Base-by-base conservation (phyloP, 2,797 vertebrate genomes). In the Selene dorsalis region DNA sequence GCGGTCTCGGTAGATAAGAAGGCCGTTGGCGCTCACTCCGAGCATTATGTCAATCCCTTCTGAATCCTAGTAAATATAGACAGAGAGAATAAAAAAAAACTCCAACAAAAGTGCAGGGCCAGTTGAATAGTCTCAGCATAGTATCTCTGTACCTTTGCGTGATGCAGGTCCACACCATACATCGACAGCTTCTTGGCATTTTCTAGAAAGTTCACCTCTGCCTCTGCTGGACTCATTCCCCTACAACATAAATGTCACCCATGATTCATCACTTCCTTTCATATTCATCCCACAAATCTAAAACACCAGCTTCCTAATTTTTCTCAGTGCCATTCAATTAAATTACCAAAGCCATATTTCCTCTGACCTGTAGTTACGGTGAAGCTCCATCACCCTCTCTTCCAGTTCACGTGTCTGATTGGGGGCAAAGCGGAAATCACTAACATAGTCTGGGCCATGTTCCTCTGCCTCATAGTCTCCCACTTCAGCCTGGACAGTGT, bases 21-120 rank as follows among this genome's bases (percentile, higher is more conserved):
- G 95, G 47, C 98, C 98, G 0, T 98, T 99, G 91, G 98, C 97
- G 1, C 97, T 99, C 77, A 99, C 98, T 0, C 98, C 98, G 2
- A 99, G 94, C 98, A 99, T 99, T 87, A 99, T 99, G 93, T 99
- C 98, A 0, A 99, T 99, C 71, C 97, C 97, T 84, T 99, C 98
- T 0, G 98, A 99, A 92, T 99, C 98, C 98, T 99, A 90, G 4
- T 26, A 20, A 72, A 48, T 13, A 72, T 6, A 59, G 18, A 38
- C 35, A 35, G 1, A 64, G 10, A 84, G 24, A 20, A 47, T 75
- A 38, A 82, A 18, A 62, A 18, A 62, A 72, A 22, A 9, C n/a
- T 9, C 0, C 22, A 24, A 70, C 6, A 45, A 53, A 61, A 38
- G 17, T 30, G 5, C 1, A 20, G 2, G 4, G 17, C 14, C 2